Conservation (phyloP, 1,140 invertebrate species). For the Zophobas atratus region DNA sequence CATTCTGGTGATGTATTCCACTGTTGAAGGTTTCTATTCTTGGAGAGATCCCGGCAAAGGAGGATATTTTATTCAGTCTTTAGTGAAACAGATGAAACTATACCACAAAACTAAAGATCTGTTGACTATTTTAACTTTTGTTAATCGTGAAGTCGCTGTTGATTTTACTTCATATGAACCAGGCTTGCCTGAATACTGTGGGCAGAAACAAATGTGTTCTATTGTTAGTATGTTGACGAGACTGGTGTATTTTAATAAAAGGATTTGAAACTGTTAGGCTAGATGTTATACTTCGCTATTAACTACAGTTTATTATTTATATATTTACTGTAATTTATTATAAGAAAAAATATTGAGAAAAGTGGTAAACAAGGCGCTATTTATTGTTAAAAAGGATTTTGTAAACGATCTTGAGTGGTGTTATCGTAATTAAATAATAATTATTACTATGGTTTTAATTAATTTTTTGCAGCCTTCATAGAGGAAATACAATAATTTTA, state of each 20-base stretch:
- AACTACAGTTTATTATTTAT: too few species aligned
- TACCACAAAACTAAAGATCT: conserved; percentile 82
- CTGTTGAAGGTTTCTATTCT: conserved; percentile 91
- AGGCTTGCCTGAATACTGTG: conserved; percentile 82
- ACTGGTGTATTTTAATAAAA: conserved; percentile 74
- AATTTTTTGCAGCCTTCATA: too few species aligned
- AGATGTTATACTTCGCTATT: too few species aligned
- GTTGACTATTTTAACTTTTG: conserved; percentile 89
- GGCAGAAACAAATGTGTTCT: conserved; percentile 95
- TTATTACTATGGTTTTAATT: too few species aligned
- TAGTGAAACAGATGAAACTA: conserved; percentile 83
- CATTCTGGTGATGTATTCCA: conserved; percentile 94
- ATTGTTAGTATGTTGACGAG: conserved; percentile 94
- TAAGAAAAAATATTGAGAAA: too few species aligned
- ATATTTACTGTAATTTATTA: too few species aligned
- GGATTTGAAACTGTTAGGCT: background rate
- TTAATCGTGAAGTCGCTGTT: conserved; percentile 87
- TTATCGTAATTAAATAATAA: too few species aligned
- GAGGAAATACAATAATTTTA: too few species aligned
- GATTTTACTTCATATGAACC: conserved; percentile 91
- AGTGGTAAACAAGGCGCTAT: too few species aligned
- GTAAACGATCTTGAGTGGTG: too few species aligned
- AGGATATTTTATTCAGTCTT: conserved; percentile 96
- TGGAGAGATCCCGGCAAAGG: conserved; percentile 93
- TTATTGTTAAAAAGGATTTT: too few species aligned